phyloP scores from a whole-genome alignment of 2,797 vertebrate genomes.

The Nannoperca australis region DNA sequence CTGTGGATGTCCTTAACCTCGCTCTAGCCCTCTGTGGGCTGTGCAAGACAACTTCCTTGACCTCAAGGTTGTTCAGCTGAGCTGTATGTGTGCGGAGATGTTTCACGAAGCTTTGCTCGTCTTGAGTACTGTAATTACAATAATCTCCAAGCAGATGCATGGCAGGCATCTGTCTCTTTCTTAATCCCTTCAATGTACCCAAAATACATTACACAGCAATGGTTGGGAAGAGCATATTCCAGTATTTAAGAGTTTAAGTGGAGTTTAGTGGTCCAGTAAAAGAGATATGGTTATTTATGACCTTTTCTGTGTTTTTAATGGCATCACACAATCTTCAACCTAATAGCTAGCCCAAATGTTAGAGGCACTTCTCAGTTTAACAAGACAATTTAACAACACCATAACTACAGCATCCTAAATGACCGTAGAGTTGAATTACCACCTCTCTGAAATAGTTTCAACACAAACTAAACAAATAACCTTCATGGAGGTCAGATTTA shows the following conservation, averaged over 20 bases:
- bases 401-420: neutral
- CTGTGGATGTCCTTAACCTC: constrained; percentile 67
- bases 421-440: neutral
- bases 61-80: constrained; percentile 48
- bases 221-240: too few species aligned
- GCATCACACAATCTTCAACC: neutral
- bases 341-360: neutral
- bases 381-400: neutral
- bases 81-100: constrained; percentile 13
- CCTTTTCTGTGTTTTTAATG: neutral
- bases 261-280: neutral
- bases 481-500: too few species aligned
- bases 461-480: neutral
- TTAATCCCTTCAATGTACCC: neutral
- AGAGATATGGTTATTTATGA: neutral
- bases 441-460: neutral
- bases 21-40: constrained; percentile 44
- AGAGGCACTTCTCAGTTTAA: neutral
- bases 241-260: neutral
- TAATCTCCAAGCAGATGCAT: constrained; percentile 13
- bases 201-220: too few species aligned
- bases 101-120: constrained; percentile 18
- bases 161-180: neutral
- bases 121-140: constrained; percentile 42
- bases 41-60: constrained; percentile 48